Percentiles rank a stretch among this genome's conserved stretches.
phyloP scores from a whole-genome alignment of 2,888 invertebrate species.

The Heterodera filipjevi region DNA sequence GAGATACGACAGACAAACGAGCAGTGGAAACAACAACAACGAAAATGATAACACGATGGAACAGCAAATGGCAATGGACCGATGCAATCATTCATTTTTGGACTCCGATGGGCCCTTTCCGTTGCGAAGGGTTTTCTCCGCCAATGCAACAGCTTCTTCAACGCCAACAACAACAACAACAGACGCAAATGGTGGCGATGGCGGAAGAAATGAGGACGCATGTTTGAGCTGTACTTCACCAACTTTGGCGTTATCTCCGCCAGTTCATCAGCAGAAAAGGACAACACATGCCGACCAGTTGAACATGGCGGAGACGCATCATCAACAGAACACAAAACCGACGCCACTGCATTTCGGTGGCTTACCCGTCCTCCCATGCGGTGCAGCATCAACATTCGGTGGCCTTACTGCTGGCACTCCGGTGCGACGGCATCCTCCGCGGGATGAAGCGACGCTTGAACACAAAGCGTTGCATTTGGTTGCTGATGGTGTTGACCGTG shows the following conservation, averaged over 20 bases:
- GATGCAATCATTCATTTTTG: background rate
- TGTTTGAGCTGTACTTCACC: slow-evolving; percentile 11
- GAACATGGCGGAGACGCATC: slow-evolving; percentile 4
- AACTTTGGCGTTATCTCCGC: slow-evolving; percentile 11
- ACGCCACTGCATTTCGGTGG: slow-evolving; percentile 27
- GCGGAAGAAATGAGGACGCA: background rate
- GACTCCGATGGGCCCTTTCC: slow-evolving; percentile 7
- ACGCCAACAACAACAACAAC: background rate
- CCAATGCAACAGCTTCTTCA: slow-evolving; percentile 14
- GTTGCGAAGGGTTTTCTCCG: slow-evolving; percentile 21
- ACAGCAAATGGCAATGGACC: background rate
- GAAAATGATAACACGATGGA: background rate
- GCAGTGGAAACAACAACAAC: background rate
- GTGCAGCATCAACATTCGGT: slow-evolving; percentile 15
- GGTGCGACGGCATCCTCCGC: slow-evolving; percentile 4
- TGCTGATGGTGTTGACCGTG: too few relatives aligned
- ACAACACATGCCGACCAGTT: background rate
- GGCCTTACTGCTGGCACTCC: slow-evolving; percentile 36
- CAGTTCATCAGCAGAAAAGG: background rate
- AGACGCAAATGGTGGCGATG: background rate
- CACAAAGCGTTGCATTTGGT: too few relatives aligned
- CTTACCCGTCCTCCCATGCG: slow-evolving; percentile 31
- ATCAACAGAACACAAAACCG: slow-evolving; percentile 18
- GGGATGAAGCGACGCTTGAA: slow-evolving; percentile 13
- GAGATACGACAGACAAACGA: background rate